These are phyloP conservation scores for Erannis defoliaria DNA, from an alignment of 2,888 invertebrate genomes.

Conservation along the genomic window DNA sequence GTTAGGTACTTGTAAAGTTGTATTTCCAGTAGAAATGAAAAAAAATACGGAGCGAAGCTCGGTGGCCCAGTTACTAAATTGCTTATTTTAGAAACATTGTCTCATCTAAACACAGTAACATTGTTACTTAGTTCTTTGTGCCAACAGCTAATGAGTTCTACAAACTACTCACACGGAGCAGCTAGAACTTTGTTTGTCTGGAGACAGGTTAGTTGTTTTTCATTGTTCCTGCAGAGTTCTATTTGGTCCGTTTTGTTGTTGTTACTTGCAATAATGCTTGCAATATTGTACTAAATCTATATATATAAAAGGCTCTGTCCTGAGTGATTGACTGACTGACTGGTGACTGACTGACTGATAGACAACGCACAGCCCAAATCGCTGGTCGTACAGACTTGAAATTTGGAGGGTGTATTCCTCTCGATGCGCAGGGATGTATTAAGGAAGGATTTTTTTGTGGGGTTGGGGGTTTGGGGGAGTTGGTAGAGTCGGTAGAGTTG, in stretches of 20 bases:
- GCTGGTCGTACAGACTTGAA: no score
- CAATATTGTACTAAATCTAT: not conserved
- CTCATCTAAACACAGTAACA: conserved; percentile 3
- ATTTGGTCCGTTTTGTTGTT: not conserved
- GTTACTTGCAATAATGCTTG: not conserved
- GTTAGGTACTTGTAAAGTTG: no score
- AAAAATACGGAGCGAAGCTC: no score
- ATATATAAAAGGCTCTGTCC: no score
- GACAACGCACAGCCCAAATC: no score
- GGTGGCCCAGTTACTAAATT: not conserved
- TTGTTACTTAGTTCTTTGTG: conserved; percentile 13
- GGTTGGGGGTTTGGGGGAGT: not conserved
- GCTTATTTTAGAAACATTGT: not conserved
- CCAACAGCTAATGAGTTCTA: conserved; percentile 27
- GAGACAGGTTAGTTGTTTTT: conserved; percentile 14
- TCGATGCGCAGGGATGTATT: no score
- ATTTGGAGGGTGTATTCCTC: no score
- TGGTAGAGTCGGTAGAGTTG: no score
- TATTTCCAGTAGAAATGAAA: no score
- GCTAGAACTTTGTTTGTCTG: conserved; percentile 26
- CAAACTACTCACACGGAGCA: conserved; percentile 19
- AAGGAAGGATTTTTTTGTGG: no score
- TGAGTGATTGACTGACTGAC: no score
- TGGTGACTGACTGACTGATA: no score
- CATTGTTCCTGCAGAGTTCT: conserved; percentile 10